These are phyloP conservation scores for Mustela nigripes DNA, from an alignment of 2,113 vertebrate species.

Conservation along the genomic window DNA sequence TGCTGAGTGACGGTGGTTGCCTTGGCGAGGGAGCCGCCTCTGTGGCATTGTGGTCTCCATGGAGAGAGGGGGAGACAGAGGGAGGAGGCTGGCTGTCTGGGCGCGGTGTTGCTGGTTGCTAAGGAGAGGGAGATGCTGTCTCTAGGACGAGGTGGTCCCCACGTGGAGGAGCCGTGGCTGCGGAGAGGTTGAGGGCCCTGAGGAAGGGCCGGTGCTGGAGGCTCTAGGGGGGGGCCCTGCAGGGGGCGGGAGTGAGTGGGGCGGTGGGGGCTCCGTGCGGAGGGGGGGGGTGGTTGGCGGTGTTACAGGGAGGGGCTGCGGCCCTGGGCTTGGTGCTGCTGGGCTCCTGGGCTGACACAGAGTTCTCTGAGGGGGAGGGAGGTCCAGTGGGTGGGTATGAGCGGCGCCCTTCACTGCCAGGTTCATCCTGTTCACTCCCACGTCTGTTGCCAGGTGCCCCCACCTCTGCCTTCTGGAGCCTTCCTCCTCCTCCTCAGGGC, in stretches of 20 bases:
- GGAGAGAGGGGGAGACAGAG: conserved; percentile 70
- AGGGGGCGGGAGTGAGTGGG: not conserved
- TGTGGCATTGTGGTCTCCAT: conserved; percentile 74
- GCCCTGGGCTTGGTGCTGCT: not conserved
- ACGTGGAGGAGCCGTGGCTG: conserved; percentile 57
- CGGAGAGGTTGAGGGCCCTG: not conserved
- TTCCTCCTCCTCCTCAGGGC: not conserved
- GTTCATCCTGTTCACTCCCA: not conserved
- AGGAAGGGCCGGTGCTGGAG: not conserved
- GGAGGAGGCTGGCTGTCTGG: conserved; percentile 46
- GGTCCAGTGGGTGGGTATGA: not conserved
- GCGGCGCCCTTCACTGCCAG: not conserved
- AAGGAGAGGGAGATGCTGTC: conserved; percentile 61
- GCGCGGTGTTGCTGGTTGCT: conserved; percentile 67
- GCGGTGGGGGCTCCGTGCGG: too few relatives aligned
- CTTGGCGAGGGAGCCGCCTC: conserved; percentile 43
- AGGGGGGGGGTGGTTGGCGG: not conserved
- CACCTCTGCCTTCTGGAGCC: not conserved
- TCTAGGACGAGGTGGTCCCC: conserved; percentile 59
- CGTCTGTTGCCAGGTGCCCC: not conserved
- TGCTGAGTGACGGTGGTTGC: conserved; percentile 65
- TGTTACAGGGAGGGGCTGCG: not conserved
- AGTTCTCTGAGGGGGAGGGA: not conserved
- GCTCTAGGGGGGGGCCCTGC: not conserved
- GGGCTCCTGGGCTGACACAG: not conserved